These are phyloP conservation scores for Amphiprion clarkii DNA, from an alignment of 2,797 vertebrate genomes.

Conservation along the genomic window DNA sequence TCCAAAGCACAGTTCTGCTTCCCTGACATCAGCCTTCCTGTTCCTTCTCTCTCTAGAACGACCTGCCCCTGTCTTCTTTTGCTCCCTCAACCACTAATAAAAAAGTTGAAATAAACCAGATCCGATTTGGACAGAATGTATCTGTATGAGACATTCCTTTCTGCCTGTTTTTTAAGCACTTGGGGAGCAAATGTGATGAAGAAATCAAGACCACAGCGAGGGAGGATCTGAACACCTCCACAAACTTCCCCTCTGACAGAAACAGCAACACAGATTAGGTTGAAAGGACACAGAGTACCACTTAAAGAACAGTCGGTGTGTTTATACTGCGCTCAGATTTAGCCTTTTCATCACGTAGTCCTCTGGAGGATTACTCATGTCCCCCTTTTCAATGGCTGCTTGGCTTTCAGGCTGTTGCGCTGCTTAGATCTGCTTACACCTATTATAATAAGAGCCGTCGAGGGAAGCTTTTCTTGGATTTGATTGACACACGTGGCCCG, in stretches of 20 bases:
- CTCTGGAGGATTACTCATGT: slow-evolving; percentile 33
- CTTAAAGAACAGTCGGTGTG: slow-evolving; percentile 54
- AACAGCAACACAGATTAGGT: slow-evolving; percentile 48
- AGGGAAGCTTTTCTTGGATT: slow-evolving; percentile 28
- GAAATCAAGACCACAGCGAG: slow-evolving; percentile 44
- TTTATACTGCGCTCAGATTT: slow-evolving; percentile 48
- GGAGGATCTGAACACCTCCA: slow-evolving; percentile 51
- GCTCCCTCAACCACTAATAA: background rate
- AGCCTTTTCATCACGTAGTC: slow-evolving; percentile 45
- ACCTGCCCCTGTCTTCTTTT: slow-evolving; percentile 1
- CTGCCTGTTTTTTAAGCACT: slow-evolving; percentile 16
- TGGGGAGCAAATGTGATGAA: slow-evolving; percentile 42
- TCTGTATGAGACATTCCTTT: slow-evolving; percentile 12
- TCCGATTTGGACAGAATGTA: slow-evolving; percentile 34
- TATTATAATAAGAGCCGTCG: slow-evolving; percentile 9
- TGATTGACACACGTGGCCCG: background rate
- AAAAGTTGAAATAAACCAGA: slow-evolving; percentile 15
- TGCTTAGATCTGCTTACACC: slow-evolving; percentile 38
- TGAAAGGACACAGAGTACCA: slow-evolving; percentile 49
- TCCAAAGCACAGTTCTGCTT: slow-evolving; percentile 1
- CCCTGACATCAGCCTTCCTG: background rate
- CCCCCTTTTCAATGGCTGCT: slow-evolving; percentile 13
- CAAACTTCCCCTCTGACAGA: slow-evolving; percentile 51
- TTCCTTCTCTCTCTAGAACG: background rate
- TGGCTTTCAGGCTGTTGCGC: slow-evolving; percentile 18